Percentiles rank a stretch among this genome's conserved stretches.
Conservation (phyloP, 2,797 vertebrate species). For the Pangasius mekongensis region DNA sequence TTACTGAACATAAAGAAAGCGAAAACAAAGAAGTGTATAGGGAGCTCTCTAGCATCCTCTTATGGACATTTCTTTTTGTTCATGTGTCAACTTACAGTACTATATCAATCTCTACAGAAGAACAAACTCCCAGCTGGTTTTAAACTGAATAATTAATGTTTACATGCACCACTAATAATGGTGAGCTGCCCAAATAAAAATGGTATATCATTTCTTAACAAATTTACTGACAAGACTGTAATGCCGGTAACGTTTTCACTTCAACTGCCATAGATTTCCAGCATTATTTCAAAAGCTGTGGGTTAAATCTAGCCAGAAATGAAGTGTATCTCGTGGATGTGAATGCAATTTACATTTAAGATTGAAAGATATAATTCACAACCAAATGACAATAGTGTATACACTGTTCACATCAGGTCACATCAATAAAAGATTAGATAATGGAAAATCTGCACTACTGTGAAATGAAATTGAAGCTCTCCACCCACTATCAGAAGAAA, state of each 20-base stretch:
- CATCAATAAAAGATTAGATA: constrained; percentile 16
- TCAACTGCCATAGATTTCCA: neutral
- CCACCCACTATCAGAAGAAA: constrained; percentile 50
- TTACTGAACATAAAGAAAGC: neutral
- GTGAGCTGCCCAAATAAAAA: neutral
- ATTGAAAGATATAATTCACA: neutral
- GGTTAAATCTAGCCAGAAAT: neutral
- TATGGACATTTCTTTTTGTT: constrained; percentile 3
- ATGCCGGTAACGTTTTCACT: neutral
- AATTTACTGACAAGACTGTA: neutral
- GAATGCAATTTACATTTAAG: neutral
- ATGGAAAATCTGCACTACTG: constrained; percentile 16
- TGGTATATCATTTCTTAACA: neutral
- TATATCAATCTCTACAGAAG: neutral
- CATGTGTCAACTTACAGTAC: neutral
- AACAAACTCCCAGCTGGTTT: neutral
- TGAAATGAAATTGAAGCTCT: constrained; percentile 34
- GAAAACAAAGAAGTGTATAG: neutral
- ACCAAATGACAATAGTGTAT: neutral
- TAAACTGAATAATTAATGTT: neutral
- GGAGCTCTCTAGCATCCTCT: constrained; percentile 7
- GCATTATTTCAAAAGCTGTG: neutral
- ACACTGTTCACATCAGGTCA: constrained; percentile 21
- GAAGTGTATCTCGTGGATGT: neutral
- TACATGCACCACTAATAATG: neutral